Conservation (phyloP, 2,113 vertebrate species). For the Gnathochromis pfefferi region DNA sequence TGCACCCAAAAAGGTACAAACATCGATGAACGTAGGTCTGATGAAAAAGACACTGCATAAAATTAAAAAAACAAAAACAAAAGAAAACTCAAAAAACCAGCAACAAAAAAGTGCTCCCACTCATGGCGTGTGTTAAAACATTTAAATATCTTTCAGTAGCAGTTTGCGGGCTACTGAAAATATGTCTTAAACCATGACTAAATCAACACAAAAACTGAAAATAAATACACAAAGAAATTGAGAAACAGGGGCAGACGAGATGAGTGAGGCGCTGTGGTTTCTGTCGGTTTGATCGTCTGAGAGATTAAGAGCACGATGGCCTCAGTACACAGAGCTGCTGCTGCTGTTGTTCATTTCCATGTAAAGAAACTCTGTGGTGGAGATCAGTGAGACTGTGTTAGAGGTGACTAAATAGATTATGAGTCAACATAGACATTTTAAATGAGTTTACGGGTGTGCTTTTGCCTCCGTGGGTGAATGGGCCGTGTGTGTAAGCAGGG, state of each 20-base stretch:
- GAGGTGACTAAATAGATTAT: neutral
- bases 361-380: constrained; percentile 26
- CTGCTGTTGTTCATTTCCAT: constrained; percentile 38
- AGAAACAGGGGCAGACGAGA: neutral
- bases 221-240: neutral
- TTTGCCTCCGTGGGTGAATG: neutral
- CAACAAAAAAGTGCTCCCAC: neutral
- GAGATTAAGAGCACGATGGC: neutral
- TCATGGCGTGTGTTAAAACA: neutral
- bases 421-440: neutral
- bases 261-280: neutral
- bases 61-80: neutral
- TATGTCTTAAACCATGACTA: neutral
- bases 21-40: fast-evolving
- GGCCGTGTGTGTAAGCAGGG: neutral
- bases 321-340: neutral
- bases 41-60: neutral
- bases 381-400: neutral
- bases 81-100: neutral
- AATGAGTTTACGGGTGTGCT: neutral
- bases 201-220: neutral
- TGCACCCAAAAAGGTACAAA: neutral
- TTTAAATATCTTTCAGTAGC: neutral
- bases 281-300: neutral
- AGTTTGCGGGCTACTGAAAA: neutral